Base-by-base conservation (phyloP, 2,113 vertebrate species). In the Eulemur rufifrons region DNA sequence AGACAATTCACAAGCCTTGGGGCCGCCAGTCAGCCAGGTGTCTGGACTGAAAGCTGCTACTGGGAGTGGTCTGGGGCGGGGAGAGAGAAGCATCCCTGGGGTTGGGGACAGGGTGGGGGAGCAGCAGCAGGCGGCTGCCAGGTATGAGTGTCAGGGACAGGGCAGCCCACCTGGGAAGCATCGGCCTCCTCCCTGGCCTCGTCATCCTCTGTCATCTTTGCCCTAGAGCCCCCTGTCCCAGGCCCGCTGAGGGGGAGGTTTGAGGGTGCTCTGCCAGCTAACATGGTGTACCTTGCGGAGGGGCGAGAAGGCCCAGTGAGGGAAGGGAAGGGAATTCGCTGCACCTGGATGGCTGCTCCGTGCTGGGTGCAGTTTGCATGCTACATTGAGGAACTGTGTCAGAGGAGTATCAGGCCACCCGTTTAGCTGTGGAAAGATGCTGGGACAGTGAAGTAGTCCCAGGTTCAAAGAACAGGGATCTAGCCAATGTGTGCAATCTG, bases 141-240 rank as follows among this genome's bases (percentile, higher is more conserved):
- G 54, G 20, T 17, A 15, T 50, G 32, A 50, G 52, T 14, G 9
- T 17, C 61, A 8, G 47, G n/a, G n/a, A 42, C 50, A 8, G 7
- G 32, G 85, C 84, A 39, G 54, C 56, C 52, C 45, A 17, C 12
- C n/a, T 76, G 68, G 9, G 39, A 69, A 73, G 42, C 15, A 23
- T 3, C 0, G 0, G 11, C 14, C 1, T 61, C 73, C 27, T 34
- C 7, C 91, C 91, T 7, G 81, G 37, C 74, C 52, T 77, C 63
- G 0, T 64, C 0, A 34, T 52, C 27, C 8, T 54, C 59, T 80
- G 92, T 0, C 45, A 17, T 50, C 90, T 89, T 0, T 0, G 15
- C 0, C 14, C 56, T 32, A 15, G 14, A 37, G 85, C 34, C 18
- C 0, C 0, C 84, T 94, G 11, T 42, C 54, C 0, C 4, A 0